Base-by-base conservation (phyloP, 2,888 invertebrate genomes). In the Ptilodon capucinus region DNA sequence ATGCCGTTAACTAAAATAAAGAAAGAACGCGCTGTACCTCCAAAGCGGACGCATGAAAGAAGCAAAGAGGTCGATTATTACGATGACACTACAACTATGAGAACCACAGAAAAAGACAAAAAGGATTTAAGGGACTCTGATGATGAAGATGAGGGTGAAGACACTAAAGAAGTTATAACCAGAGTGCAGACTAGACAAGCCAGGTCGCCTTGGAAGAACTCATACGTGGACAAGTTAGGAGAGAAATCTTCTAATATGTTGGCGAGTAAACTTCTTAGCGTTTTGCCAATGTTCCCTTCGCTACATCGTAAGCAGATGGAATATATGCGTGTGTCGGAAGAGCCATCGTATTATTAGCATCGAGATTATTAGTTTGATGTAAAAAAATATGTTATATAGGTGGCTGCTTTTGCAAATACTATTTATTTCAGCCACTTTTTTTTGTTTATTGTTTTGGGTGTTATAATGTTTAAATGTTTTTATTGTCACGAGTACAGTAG, bases 271-370 rank as follows among this genome's bases (percentile, higher is more conserved):
- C 43, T 75, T 19, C 51, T 82, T 5, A 67, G 69, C 38, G 69
- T 76, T 47, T 60, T 82, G 30, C 84, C 84, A 3, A 71, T 83
- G 70, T 84, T 83, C 43, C 82, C 82, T 13, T 67, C 72, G 56
- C 42, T 75, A n/a, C 71, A 59, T n/a, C 49, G 42, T 25, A 44
- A 48, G 39, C 41, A 39, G 7, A n/a, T 38, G n/a, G 38, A 38
- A 19, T 19, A 13, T 8, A 11, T 18, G 1, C 38, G 38, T 13
- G n/a, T 19, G 4, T 11, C 19, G 7, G 13, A 16, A 11, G n/a
- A 38, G 4, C 38, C 38, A 4, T n/a, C 14, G 7, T 13, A 13
- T 32, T 6, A 32, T 32, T 32, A 32, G 14, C 8, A 4, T 23
- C 8, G 8, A 23, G 23, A 8, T 23, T 8, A 23, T 23, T 6